A percentile compares a stretch with the other conserved stretches of the same genome.
phyloP scores from a whole-genome alignment of 2,113 vertebrate species.

The Condylura cristata region DNA sequence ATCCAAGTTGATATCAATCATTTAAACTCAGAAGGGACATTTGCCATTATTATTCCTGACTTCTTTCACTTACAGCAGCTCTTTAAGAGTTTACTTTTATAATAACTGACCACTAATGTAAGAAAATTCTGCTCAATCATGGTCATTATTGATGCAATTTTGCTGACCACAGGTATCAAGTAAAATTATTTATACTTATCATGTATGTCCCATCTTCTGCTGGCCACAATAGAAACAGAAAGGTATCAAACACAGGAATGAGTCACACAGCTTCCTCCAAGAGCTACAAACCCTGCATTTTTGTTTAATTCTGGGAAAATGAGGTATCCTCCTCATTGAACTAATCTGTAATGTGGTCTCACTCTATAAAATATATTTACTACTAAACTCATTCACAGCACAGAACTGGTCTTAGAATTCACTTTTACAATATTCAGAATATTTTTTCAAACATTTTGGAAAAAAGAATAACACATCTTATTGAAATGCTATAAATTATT shows the following conservation, averaged over 20 bases:
- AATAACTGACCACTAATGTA: not conserved
- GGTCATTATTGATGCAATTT: not conserved
- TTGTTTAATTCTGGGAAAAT: not conserved
- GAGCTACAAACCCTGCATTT: not conserved
- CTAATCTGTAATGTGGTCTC: not conserved
- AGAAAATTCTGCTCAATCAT: not conserved
- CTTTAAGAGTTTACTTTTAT: not conserved
- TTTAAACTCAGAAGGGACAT: not conserved
- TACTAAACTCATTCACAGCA: not conserved
- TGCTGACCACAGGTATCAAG: not conserved
- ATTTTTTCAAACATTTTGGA: not conserved
- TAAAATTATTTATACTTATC: too few species aligned
- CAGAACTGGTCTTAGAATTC: constrained; percentile 7
- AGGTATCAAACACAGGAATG: not conserved
- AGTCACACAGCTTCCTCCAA: not conserved
- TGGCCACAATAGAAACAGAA: not conserved
- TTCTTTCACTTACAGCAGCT: not conserved
- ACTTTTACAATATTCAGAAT: constrained; percentile 26
- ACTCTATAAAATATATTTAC: not conserved
- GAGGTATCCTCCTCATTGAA: not conserved
- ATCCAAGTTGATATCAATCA: not conserved
- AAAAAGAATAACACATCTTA: not conserved
- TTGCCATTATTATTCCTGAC: not conserved
- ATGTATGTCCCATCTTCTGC: too few species aligned
- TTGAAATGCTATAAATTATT: constrained; percentile 46